phyloP scores from a whole-genome alignment of 2,888 invertebrate species.

The Petrolisthes cinctipes region DNA sequence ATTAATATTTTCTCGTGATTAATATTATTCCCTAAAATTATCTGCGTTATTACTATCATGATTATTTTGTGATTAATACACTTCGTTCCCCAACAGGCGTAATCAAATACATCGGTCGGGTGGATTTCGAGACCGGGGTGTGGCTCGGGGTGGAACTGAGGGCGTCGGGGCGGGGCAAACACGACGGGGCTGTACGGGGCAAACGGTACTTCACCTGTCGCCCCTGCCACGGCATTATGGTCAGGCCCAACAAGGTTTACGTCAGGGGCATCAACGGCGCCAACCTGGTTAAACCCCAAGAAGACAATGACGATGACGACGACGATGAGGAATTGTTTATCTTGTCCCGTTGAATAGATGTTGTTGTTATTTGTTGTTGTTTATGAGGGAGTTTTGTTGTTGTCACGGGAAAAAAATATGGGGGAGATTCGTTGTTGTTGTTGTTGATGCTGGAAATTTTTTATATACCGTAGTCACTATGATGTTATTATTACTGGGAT shows the following conservation, averaged over 20 bases:
- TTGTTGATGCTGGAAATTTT: no score
- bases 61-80: no score
- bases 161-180: conserved; percentile 70
- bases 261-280: conserved; percentile 73
- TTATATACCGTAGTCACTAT: no score
- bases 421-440: no score
- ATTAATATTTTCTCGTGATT: no score
- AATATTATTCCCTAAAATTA: no score
- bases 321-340: not conserved
- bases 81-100: conserved; percentile 67
- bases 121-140: conserved; percentile 72
- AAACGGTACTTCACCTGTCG: conserved; percentile 72
- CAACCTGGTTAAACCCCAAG: conserved; percentile 63
- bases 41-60: no score
- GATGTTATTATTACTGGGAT: no score
- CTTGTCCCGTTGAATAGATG: not conserved
- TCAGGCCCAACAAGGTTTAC: conserved; percentile 71
- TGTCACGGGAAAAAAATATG: no score
- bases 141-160: conserved; percentile 73
- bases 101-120: conserved; percentile 71
- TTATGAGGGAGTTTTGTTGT: not conserved
- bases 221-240: conserved; percentile 71
- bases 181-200: conserved; percentile 72
- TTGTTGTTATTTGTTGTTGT: not conserved
- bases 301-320: conserved; percentile 8